Evolutionary conservation across 1,140 invertebrate species (phyloP).

Genomic region (Aphelinus atriplicis): DNA sequence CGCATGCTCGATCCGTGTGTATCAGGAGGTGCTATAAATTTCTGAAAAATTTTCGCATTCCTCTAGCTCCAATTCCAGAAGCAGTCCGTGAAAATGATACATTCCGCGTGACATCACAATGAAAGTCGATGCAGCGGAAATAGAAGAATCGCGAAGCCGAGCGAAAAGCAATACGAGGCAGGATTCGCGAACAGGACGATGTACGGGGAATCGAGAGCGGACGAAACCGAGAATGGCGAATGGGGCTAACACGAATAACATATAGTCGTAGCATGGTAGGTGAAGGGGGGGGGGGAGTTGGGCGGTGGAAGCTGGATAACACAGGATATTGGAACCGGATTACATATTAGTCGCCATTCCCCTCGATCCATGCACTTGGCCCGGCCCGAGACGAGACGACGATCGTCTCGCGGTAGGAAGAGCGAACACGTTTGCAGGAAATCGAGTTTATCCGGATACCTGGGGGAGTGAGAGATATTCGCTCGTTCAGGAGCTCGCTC

Average conservation of each 20-base stretch:
- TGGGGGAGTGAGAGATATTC: constrained; percentile 21
- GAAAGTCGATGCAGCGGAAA: constrained; percentile 1
- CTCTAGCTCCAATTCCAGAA: too few relatives aligned
- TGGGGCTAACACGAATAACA: constrained; percentile 18
- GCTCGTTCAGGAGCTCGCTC: background rate
- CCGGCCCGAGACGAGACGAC: constrained; percentile 3
- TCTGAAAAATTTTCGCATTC: too few relatives aligned
- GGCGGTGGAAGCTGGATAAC: background rate
- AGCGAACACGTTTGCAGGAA: constrained; percentile 44
- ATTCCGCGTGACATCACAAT: background rate
- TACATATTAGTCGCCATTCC: constrained; percentile 49
- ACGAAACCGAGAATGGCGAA: background rate
- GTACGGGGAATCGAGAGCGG: background rate
- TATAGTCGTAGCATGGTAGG: background rate
- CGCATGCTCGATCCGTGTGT: too few relatives aligned
- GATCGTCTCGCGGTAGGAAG: background rate
- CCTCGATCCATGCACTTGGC: too few relatives aligned
- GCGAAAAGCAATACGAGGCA: background rate
- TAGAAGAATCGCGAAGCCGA: background rate
- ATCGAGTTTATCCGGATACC: constrained; percentile 48
- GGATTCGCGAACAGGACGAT: too few relatives aligned
- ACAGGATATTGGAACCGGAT: constrained; percentile 55
- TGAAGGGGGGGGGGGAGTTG: background rate
- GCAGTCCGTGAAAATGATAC: background rate
- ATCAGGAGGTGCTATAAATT: too few relatives aligned